Conservation (phyloP, 1,140 invertebrate genomes). For the Chionoecetes opilio region DNA sequence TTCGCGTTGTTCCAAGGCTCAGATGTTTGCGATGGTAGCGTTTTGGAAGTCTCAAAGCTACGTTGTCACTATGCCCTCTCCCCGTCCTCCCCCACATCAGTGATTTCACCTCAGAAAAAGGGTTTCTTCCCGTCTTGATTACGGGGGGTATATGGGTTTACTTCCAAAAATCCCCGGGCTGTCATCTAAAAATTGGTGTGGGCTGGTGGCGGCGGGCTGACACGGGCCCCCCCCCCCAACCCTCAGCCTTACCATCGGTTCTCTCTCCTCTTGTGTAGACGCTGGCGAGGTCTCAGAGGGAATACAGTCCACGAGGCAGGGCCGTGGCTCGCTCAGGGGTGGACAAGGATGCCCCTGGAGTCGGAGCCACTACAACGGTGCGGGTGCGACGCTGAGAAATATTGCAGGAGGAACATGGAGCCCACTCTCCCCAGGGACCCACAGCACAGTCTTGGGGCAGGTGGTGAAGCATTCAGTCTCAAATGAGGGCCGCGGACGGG, state of each 20-base stretch:
- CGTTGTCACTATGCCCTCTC: not conserved
- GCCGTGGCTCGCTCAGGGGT: constrained; percentile 64
- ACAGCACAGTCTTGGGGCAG: constrained; percentile 66
- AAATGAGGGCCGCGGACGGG: constrained; percentile 7
- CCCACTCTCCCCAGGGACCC: constrained; percentile 69
- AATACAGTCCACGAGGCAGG: constrained; percentile 54
- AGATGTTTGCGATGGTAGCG: not conserved
- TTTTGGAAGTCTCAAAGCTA: not conserved
- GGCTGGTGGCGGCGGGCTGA: not conserved
- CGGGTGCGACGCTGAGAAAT: constrained; percentile 60
- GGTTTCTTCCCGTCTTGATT: not conserved
- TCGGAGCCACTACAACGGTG: constrained; percentile 61
- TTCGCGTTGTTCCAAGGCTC: not conserved
- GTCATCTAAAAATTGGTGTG: not conserved
- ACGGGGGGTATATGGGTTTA: not conserved
- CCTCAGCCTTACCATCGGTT: constrained; percentile 45
- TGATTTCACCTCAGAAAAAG: not conserved
- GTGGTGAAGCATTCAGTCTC: constrained; percentile 38
- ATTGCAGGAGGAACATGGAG: constrained; percentile 53
- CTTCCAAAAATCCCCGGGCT: not conserved
- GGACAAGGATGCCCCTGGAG: constrained; percentile 55
- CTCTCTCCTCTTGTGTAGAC: not conserved
- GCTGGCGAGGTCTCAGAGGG: constrained; percentile 30
- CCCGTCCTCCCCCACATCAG: not conserved
- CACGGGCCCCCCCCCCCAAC: constrained; percentile 68